These are phyloP conservation scores for Rhinella marina DNA, from an alignment of 2,797 vertebrate genomes.

Conservation along the genomic window DNA sequence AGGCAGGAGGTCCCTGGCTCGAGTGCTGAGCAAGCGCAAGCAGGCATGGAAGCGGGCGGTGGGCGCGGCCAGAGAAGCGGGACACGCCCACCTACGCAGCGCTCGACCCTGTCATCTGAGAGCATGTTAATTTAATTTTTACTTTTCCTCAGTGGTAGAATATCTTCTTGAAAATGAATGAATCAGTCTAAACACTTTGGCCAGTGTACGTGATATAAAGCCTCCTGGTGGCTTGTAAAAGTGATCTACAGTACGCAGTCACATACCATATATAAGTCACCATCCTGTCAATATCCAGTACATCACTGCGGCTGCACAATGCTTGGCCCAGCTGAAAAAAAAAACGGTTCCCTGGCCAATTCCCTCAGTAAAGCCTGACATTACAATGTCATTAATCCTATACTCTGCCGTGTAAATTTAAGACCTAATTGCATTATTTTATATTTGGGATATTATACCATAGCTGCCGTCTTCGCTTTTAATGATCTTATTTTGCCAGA, in stretches of 20 bases:
- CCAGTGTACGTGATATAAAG: not conserved
- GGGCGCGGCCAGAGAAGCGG: too few relatives aligned
- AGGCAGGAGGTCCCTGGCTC: too few relatives aligned
- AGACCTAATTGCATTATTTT: slow-evolving; percentile 22
- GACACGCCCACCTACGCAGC: too few relatives aligned
- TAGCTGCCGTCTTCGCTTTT: not conserved
- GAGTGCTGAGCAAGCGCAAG: too few relatives aligned
- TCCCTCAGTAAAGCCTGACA: slow-evolving; percentile 31
- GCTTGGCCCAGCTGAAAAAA: slow-evolving; percentile 18
- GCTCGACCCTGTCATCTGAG: too few relatives aligned
- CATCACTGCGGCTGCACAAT: not conserved
- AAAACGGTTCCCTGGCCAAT: slow-evolving; percentile 20
- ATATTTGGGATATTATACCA: slow-evolving; percentile 30
- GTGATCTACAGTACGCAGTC: slow-evolving; percentile 14
- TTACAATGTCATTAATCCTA: slow-evolving; percentile 24
- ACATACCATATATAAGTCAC: not conserved
- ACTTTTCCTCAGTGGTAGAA: not conserved
- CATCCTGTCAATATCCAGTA: slow-evolving; percentile 18
- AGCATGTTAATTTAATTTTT: too few relatives aligned
- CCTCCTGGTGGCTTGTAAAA: slow-evolving; percentile 10
- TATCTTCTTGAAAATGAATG: slow-evolving; percentile 3
- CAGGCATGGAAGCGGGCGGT: too few relatives aligned
- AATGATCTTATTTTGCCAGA: slow-evolving; percentile 23
- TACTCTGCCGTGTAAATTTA: slow-evolving; percentile 16
- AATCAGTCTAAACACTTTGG: slow-evolving; percentile 2